A percentile compares a stretch with the other conserved stretches of the same genome.
Evolutionary conservation across 2,113 vertebrate species (phyloP).

Genomic region (Trachemys scripta): DNA sequence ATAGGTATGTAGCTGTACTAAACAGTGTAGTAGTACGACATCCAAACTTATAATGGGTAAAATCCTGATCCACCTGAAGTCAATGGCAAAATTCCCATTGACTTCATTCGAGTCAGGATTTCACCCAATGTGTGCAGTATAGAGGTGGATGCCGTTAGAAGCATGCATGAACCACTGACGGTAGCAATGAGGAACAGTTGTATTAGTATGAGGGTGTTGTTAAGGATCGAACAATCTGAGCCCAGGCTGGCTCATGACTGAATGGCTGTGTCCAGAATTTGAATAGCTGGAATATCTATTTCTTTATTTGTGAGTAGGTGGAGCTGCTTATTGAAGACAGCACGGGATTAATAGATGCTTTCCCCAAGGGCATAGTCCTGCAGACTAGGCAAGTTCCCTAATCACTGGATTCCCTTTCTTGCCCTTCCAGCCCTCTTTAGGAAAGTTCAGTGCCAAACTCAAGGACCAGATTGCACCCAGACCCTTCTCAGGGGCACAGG

Average conservation of each 20-base stretch:
- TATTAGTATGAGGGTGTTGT: background rate
- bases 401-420: background rate
- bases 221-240: background rate
- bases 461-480: background rate
- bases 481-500: background rate
- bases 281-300: background rate
- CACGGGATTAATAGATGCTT: background rate
- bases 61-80: background rate
- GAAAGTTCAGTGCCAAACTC: background rate
- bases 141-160: background rate
- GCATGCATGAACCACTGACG: background rate
- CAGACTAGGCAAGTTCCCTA: accelerated
- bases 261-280: background rate
- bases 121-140: background rate
- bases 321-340: background rate
- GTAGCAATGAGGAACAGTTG: background rate
- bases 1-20: background rate
- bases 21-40: background rate
- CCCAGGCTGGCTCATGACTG: background rate
- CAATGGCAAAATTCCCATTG: background rate
- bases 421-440: background rate
- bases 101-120: slow-evolving; percentile 7
- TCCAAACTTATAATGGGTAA: background rate
- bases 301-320: background rate
- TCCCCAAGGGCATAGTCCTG: accelerated